phyloP scores from a whole-genome alignment of 2,797 vertebrate species.

The Sphenopsis melanotis region DNA sequence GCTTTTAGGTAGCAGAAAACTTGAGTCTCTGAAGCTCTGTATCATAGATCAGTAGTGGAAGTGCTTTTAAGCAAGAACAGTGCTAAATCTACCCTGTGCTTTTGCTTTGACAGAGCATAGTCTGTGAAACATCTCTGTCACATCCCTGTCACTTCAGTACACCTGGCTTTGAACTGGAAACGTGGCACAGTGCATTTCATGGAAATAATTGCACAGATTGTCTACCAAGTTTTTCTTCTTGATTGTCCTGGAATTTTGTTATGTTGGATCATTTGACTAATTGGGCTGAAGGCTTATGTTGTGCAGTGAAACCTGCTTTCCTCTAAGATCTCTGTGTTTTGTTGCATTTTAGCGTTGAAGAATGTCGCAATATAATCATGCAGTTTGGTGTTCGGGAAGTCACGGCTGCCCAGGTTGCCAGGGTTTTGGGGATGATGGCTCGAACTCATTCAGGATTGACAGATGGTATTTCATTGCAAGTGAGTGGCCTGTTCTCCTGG shows the following conservation, averaged over 20 bases:
- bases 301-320: neutral
- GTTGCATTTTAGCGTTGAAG: slow-evolving; percentile 84
- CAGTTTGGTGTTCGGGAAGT: slow-evolving; percentile 98
- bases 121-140: neutral
- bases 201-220: neutral
- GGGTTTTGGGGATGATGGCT: slow-evolving; percentile 99
- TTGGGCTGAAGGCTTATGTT: neutral
- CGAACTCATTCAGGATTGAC: slow-evolving; percentile 94
- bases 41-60: neutral
- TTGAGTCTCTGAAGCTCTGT: neutral
- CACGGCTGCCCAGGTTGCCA: slow-evolving; percentile 96
- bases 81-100: neutral
- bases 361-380: slow-evolving; percentile 97
- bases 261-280: neutral
- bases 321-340: neutral
- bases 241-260: neutral
- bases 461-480: slow-evolving; percentile 94
- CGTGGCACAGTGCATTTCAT: neutral
- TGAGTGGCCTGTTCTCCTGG: slow-evolving; percentile 44
- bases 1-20: neutral
- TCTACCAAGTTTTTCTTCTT: neutral
- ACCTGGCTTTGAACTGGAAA: neutral
- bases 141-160: neutral
- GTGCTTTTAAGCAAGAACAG: neutral
- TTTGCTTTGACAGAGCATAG: neutral